Base-by-base conservation (phyloP, 2,797 vertebrate species). In the Betta splendens region DNA sequence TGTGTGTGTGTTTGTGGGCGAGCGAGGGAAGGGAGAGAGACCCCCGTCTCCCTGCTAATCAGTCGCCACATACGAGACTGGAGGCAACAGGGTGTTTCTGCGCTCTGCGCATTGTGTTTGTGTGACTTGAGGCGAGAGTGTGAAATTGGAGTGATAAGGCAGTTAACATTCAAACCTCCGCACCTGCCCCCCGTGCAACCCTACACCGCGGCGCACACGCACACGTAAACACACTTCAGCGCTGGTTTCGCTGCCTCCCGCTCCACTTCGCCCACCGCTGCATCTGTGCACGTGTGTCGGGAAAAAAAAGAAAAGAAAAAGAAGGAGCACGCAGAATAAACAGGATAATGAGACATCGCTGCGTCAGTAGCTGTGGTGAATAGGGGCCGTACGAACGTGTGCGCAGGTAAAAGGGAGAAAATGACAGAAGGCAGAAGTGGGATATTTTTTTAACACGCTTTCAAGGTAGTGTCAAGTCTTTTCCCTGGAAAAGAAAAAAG, bases 141-240 rank as follows among this genome's bases (percentile, higher is more conserved):
- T 88, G 86, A 89, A 90, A 88, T 90, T 69, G 75, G 66, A 83
- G 72, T 81, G 87, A 88, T 90, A 80, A 89, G 83, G 78, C 75
- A 78, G 77, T 79, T 85, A 78, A 81, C 73, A 75, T 84, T 83
- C 59, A 79, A 79, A 58, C 72, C 65, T 67, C 47, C 39, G 59
- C 76, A 72, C 72, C 77, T 75, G 72, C 74, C 62, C 74, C 62
- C 67, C 32, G 43, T 26, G 35, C 43, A 48, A 51, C 69, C 16
- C 22, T 45, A 23, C 25, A 29, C 25, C 1, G 1, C 46, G 32
- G 13, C 51, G 35, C 37, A 33, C n/a, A 8, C 22, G 40, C 5
- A 23, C 8, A 58, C 36, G 57, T 23, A 22, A 21, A 48, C 21
- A 45, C 8, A 28, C 48, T 26, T 22, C 5, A 10, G 28, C 39